phyloP scores from a whole-genome alignment of 2,888 invertebrate genomes.

The Linyphia triangularis region DNA sequence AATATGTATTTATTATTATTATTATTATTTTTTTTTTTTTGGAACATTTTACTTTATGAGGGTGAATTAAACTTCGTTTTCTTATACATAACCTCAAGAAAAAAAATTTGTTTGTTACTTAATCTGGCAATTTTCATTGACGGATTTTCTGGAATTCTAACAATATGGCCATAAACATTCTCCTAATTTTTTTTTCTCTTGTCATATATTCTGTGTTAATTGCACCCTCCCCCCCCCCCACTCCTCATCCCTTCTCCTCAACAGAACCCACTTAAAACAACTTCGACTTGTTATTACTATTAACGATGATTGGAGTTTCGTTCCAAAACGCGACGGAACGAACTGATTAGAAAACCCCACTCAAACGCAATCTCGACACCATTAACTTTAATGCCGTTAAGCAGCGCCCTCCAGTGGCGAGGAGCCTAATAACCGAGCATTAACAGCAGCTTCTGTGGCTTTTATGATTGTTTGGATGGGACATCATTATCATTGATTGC shows the following conservation, averaged over 20 bases:
- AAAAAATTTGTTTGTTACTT: too few relatives aligned
- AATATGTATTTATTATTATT: too few relatives aligned
- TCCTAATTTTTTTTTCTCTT: background rate
- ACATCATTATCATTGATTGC: constrained; percentile 69
- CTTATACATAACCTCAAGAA: too few relatives aligned
- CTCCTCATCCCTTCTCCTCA: too few relatives aligned
- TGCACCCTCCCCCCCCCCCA: constrained; percentile 29
- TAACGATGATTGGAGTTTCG: constrained; percentile 67
- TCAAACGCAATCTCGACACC: constrained; percentile 63
- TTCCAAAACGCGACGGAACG: constrained; percentile 42
- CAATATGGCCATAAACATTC: background rate
- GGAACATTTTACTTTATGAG: too few relatives aligned
- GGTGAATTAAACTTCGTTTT: too few relatives aligned
- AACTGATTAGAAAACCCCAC: constrained; percentile 64
- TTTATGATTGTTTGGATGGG: constrained; percentile 62
- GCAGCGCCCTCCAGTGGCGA: constrained; percentile 64
- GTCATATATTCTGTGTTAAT: background rate
- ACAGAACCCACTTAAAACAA: constrained; percentile 64
- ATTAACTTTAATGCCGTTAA: constrained; percentile 72
- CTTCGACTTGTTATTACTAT: constrained; percentile 70
- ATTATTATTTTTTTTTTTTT: too few relatives aligned
- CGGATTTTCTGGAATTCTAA: too few relatives aligned
- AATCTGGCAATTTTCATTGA: too few relatives aligned
- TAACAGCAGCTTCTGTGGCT: constrained; percentile 58
- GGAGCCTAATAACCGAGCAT: constrained; percentile 58